Evolutionary conservation across 2,888 invertebrate genomes (phyloP).

Genomic region (Sinhomidia bicolor): DNA sequence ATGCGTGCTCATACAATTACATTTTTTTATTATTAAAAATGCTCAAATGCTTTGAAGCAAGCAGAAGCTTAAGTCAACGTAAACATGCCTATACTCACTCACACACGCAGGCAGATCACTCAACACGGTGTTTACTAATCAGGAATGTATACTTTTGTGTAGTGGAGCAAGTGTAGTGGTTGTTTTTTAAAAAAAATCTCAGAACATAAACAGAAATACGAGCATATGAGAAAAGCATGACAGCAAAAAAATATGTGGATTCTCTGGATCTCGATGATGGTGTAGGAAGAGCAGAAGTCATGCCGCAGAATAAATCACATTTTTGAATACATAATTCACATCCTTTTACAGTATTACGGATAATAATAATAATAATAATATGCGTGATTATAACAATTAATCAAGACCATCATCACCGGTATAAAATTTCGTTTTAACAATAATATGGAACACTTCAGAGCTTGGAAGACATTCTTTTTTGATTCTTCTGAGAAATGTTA

Average conservation of each 20-base stretch:
- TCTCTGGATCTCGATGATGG: no score
- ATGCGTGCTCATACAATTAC: neutral
- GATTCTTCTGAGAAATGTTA: conserved; percentile 6
- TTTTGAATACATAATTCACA: neutral
- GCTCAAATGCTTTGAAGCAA: no score
- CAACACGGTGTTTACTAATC: neutral
- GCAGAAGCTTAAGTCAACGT: no score
- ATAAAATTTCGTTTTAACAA: neutral
- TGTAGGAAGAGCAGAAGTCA: neutral
- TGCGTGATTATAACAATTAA: neutral
- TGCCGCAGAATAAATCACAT: conserved; percentile 10
- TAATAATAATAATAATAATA: no score
- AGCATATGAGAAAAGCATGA: no score
- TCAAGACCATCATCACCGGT: neutral
- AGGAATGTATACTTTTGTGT: neutral
- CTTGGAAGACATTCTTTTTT: neutral
- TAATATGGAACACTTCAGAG: neutral
- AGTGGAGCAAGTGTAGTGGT: neutral
- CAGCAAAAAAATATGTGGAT: no score
- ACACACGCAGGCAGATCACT: no score
- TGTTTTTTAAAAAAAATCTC: no score
- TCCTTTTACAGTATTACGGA: neutral
- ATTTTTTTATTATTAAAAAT: no score
- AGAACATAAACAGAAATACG: no score
- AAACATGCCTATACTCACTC: no score